Evolutionary conservation across 2,797 vertebrate species (phyloP).

Genomic region (Crenuchus spilurus): DNA sequence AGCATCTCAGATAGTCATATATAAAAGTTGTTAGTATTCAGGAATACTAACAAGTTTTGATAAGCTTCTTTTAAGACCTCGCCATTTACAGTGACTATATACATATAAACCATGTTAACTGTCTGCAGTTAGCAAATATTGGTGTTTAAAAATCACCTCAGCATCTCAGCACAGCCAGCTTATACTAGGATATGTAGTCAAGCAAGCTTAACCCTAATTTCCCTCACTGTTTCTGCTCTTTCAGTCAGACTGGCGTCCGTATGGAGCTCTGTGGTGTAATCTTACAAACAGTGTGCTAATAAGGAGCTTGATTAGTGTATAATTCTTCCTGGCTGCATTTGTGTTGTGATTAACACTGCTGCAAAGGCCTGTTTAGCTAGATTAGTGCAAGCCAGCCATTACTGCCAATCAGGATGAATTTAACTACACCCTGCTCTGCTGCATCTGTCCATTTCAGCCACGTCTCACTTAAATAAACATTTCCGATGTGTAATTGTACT

Average conservation of each 20-base stretch:
- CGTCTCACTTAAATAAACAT: neutral
- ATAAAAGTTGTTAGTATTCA: too few relatives aligned
- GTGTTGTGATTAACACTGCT: conserved; percentile 63
- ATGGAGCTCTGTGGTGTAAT: conserved; percentile 60
- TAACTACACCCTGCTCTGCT: neutral
- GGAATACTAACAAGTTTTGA: neutral
- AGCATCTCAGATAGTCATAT: too few relatives aligned
- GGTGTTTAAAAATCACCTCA: neutral
- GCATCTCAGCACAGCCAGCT: neutral
- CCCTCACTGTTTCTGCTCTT: conserved; percentile 1
- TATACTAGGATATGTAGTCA: conserved; percentile 12
- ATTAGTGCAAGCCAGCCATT: conserved; percentile 63
- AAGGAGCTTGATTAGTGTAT: conserved; percentile 62
- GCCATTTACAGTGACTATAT: neutral
- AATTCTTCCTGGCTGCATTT: conserved; percentile 49
- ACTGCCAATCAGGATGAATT: conserved; percentile 43
- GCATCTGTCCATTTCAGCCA: neutral
- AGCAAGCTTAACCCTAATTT: conserved; percentile 12
- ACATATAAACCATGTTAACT: neutral
- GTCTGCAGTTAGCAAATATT: neutral
- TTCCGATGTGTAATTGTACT: neutral
- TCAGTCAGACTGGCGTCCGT: conserved; percentile 62
- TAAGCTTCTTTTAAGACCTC: neutral
- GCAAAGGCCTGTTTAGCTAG: conserved; percentile 56
- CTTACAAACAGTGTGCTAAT: conserved; percentile 44